Conservation (phyloP, 2,113 vertebrate species). For the Ibidorhyncha struthersii region DNA sequence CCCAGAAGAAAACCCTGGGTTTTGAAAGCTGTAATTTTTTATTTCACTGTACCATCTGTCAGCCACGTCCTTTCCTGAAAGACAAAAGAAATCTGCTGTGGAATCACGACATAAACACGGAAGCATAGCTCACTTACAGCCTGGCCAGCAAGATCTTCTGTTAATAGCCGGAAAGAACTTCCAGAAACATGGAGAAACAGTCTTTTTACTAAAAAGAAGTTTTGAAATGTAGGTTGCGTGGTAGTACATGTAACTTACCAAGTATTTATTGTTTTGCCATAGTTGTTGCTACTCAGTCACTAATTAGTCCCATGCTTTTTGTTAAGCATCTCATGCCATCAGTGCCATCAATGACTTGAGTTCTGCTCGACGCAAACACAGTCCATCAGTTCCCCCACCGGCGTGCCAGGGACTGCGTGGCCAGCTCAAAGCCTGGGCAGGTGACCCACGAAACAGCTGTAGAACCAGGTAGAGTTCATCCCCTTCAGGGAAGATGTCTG, state of each 20-base stretch:
- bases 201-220: neutral
- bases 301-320: neutral
- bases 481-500: neutral
- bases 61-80: slow-evolving; percentile 90
- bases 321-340: neutral
- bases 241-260: neutral
- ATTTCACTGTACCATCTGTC: slow-evolving; percentile 98
- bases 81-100: slow-evolving; percentile 6
- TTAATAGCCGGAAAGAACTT: neutral
- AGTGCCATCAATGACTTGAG: neutral
- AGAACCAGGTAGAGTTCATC: neutral
- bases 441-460: neutral
- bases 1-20: slow-evolving; percentile 92
- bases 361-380: neutral
- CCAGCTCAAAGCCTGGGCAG: neutral
- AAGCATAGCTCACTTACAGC: neutral
- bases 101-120: neutral
- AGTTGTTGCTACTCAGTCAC: neutral
- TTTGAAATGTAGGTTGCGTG: neutral
- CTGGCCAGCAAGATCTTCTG: neutral
- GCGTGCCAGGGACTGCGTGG: too few relatives aligned
- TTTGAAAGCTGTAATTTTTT: slow-evolving; percentile 94
- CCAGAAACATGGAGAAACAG: neutral
- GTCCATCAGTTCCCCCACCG: neutral
- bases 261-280: neutral